Conservation (phyloP, 1,140 invertebrate species). For the Pseudomyrmex dendroicus region DNA sequence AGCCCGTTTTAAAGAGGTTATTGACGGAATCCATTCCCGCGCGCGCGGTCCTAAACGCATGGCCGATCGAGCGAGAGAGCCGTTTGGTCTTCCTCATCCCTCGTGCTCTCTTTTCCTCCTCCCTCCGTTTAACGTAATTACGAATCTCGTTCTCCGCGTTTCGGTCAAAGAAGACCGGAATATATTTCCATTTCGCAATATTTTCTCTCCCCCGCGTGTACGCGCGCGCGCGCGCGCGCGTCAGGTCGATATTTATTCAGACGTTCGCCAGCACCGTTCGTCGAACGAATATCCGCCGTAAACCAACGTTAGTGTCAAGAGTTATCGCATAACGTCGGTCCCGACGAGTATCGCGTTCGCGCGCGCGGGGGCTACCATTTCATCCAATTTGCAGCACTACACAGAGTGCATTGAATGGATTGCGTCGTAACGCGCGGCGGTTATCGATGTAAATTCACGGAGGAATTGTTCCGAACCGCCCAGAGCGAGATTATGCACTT, state of each 20-base stretch:
- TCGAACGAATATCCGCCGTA: slow-evolving; percentile 58
- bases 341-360: slow-evolving; percentile 38
- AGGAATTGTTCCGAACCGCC: slow-evolving; percentile 30
- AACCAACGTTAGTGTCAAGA: slow-evolving; percentile 53
- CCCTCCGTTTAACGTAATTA: slow-evolving; percentile 69
- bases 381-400: slow-evolving; percentile 39
- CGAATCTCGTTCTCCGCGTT: slow-evolving; percentile 55
- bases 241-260: slow-evolving; percentile 69
- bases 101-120: slow-evolving; percentile 12
- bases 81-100: slow-evolving; percentile 13
- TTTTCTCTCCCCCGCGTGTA: neutral
- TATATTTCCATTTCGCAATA: slow-evolving; percentile 50
- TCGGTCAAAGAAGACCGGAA: slow-evolving; percentile 64
- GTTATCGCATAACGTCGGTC: slow-evolving; percentile 52
- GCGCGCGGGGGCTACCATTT: slow-evolving; percentile 27
- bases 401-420: slow-evolving; percentile 40
- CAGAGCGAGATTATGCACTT: slow-evolving; percentile 37
- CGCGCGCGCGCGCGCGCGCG: neutral
- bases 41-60: slow-evolving; percentile 67
- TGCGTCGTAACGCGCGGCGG: slow-evolving; percentile 42
- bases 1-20: slow-evolving; percentile 73
- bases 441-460: slow-evolving; percentile 53
- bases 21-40: slow-evolving; percentile 66
- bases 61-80: slow-evolving; percentile 64
- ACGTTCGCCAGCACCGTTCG: slow-evolving; percentile 56